phyloP scores from a whole-genome alignment of 2,797 vertebrate genomes.

The Otus scops region DNA sequence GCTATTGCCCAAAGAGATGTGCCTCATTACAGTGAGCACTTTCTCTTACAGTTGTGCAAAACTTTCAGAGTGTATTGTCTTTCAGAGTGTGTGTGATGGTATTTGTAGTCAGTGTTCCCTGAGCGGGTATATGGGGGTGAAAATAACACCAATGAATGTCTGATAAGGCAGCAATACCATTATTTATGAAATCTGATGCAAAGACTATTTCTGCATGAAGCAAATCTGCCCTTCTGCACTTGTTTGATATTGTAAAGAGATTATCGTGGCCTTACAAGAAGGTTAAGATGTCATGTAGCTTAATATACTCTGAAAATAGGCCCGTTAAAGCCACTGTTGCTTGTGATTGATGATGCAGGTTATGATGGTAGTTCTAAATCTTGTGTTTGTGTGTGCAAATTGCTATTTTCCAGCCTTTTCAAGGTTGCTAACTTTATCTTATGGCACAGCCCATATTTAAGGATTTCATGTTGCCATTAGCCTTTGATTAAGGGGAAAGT shows the following conservation, averaged over 20 bases:
- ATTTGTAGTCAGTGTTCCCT: neutral
- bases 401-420: slow-evolving; percentile 12
- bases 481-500: slow-evolving; percentile 54
- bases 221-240: slow-evolving; percentile 9
- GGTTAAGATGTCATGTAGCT: slow-evolving; percentile 49
- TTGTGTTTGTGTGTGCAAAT: slow-evolving; percentile 49
- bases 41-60: neutral
- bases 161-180: neutral
- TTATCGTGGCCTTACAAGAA: slow-evolving; percentile 33
- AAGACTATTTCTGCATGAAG: neutral
- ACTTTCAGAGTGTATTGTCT: neutral
- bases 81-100: neutral
- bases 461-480: slow-evolving; percentile 50
- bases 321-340: neutral
- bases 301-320: slow-evolving; percentile 40
- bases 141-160: neutral
- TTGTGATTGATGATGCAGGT: slow-evolving; percentile 36
- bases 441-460: neutral
- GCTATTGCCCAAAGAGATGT: neutral
- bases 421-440: slow-evolving; percentile 38
- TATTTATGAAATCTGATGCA: neutral
- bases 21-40: neutral
- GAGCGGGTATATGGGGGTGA: neutral
- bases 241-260: slow-evolving; percentile 13
- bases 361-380: slow-evolving; percentile 43